These are phyloP conservation scores for Lithobates sylvaticus DNA, from an alignment of 2,797 vertebrate genomes.

Conservation along the genomic window DNA sequence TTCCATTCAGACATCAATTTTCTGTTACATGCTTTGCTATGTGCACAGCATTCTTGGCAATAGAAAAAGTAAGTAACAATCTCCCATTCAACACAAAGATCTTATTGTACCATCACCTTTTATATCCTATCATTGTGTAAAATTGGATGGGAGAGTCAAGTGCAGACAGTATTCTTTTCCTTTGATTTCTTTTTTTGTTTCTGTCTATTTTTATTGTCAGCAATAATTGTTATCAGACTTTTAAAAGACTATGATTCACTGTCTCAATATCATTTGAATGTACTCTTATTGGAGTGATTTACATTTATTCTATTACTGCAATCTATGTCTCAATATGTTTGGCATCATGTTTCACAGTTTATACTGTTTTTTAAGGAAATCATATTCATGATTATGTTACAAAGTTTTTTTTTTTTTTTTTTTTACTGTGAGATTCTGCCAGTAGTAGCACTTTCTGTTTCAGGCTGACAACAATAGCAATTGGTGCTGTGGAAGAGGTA, in stretches of 20 bases:
- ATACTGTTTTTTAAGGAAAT: no score
- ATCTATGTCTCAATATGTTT: no score
- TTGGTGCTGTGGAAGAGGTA: no score
- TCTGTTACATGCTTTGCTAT: constrained; percentile 9
- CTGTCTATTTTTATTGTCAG: constrained; percentile 1
- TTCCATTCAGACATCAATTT: constrained; percentile 32
- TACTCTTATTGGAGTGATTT: no score
- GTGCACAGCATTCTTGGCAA: background rate
- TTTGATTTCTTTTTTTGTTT: background rate
- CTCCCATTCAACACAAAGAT: constrained; percentile 49
- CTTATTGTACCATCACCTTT: constrained; percentile 35
- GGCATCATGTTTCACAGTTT: no score
- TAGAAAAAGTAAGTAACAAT: background rate
- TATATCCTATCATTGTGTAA: constrained; percentile 47
- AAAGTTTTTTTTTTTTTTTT: no score
- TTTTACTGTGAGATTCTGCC: no score
- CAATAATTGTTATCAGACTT: background rate
- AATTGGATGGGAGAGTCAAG: constrained; percentile 15
- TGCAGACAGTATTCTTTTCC: background rate
- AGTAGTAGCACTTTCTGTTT: no score
- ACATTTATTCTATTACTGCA: no score
- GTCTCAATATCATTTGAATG: background rate
- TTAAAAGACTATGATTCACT: background rate
- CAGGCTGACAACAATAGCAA: no score
- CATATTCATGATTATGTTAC: no score